Evolutionary conservation across 2,888 invertebrate genomes (phyloP).

Genomic region (Melolontha melolontha): DNA sequence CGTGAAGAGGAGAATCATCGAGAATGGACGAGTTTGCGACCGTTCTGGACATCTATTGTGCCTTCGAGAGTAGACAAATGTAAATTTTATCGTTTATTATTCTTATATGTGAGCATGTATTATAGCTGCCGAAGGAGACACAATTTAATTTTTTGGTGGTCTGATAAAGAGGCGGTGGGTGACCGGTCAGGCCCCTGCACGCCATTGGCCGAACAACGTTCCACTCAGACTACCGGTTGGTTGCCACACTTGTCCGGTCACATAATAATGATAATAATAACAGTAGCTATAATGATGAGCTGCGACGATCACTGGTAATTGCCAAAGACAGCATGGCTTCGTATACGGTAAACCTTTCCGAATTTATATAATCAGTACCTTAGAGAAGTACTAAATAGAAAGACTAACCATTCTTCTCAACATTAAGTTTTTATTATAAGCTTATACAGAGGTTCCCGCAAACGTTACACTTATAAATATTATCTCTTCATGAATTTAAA

Average conservation of each 20-base stretch:
- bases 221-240: conserved; percentile 56
- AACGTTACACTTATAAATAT: not conserved
- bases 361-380: conserved; percentile 29
- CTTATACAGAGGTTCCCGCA: not conserved
- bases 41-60: too few species aligned
- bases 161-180: conserved; percentile 58
- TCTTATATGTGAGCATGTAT: not conserved
- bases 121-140: conserved; percentile 47
- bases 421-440: not conserved
- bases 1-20: too few species aligned
- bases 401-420: not conserved
- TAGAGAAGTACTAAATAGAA: conserved; percentile 12
- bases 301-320: conserved; percentile 59
- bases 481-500: not conserved
- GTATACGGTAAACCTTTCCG: conserved; percentile 36
- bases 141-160: conserved; percentile 59
- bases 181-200: conserved; percentile 54
- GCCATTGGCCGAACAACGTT: conserved; percentile 54
- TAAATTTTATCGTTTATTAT: not conserved
- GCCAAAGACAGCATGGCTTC: conserved; percentile 61
- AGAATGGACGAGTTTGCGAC: too few species aligned
- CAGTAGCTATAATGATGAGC: conserved; percentile 62
- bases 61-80: not conserved
- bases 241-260: conserved; percentile 58
- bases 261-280: conserved; percentile 65